phyloP scores from a whole-genome alignment of 2,113 vertebrate species.

The Aphyosemion australe region DNA sequence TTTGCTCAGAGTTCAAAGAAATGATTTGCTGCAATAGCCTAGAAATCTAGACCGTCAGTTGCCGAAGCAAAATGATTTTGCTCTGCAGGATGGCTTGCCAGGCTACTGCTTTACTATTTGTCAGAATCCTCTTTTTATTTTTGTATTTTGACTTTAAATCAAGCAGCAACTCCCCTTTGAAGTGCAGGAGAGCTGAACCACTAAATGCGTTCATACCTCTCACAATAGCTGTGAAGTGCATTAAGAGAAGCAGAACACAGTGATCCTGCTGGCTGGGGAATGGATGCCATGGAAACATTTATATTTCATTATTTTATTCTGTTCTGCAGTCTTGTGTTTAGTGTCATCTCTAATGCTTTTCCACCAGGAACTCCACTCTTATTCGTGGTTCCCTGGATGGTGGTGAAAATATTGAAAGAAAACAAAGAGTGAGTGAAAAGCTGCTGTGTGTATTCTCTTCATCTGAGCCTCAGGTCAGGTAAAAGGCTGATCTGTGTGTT shows the following conservation, averaged over 20 bases:
- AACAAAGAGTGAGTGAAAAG: slow-evolving; percentile 80
- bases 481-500: background rate
- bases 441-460: background rate
- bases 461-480: background rate
- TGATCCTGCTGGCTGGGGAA: background rate
- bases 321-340: background rate
- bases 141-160: background rate
- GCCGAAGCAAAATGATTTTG: no score
- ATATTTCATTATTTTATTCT: background rate
- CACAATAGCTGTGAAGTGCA: background rate
- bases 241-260: background rate
- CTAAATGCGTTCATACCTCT: background rate
- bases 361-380: slow-evolving; percentile 80
- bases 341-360: slow-evolving; percentile 1
- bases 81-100: no score
- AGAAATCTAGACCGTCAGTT: no score
- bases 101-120: no score
- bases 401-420: slow-evolving; percentile 82
- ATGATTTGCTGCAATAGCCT: no score
- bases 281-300: slow-evolving; percentile 11
- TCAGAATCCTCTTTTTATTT: background rate
- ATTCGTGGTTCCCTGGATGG: slow-evolving; percentile 83
- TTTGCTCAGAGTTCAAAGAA: background rate
- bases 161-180: rapidly evolving
- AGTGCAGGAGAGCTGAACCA: background rate